Base-by-base conservation (phyloP, 2,797 vertebrate genomes). In the Cichlasoma orientale region DNA sequence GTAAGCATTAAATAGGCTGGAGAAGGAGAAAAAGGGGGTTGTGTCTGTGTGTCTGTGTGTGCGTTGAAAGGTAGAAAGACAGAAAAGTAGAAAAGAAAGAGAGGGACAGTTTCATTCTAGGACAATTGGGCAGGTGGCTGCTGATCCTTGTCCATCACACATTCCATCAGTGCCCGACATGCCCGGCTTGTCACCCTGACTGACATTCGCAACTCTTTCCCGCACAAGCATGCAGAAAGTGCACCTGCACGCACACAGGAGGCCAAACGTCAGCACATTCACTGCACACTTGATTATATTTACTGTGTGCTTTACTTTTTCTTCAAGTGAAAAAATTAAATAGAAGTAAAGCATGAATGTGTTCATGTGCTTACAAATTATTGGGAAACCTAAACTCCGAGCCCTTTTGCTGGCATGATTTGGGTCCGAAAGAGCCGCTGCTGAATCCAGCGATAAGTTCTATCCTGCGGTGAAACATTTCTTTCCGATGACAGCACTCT, bases 151-250 rank as follows among this genome's bases (percentile, higher is more conserved):
- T 93, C 91, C 91, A 94, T 94, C 93, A 93, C 89, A 91, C 92
- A 95, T 95, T 94, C 93, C 91, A 95, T 95, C 94, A 94, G 82
- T 78, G 87, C 78, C 78, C 75, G 90, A 92, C 94, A 94, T 89
- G 94, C 90, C 89, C 93, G 91, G 94, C 93, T 93, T 92, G 92
- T 92, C 93, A 88, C 86, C 86, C 86, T 88, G 89, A 94, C 90
- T 93, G 93, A 91, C 89, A 86, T 90, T 92, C 80, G 23, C 78
- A 82, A 33, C 78, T 80, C 56, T 29, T 61, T 27, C 77, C 73
- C 50, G 74, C 19, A 11, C 29, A 77, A n/a, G 27, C 44, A 52
- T 14, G 23, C 36, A 72, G 12, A 18, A n/a, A 55, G 59, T 8
- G n/a, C 61, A 74, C 41, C 74, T 11, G 29, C 41, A 69, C 9